Conservation (phyloP, 2,113 vertebrate genomes). For the Orientallactaga bullata region DNA sequence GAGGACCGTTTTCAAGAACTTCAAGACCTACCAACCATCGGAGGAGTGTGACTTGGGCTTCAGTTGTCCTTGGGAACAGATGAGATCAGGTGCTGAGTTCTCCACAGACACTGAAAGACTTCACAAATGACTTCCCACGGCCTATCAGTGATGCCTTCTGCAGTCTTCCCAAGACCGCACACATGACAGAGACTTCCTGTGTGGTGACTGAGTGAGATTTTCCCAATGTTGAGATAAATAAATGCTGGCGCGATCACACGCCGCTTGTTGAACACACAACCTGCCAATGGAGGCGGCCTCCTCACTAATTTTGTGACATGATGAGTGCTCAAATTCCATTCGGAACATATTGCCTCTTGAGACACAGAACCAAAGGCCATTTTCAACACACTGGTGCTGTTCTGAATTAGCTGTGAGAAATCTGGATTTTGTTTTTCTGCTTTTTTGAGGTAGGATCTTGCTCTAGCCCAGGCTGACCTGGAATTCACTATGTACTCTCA, state of each 20-base stretch:
- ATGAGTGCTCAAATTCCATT: not conserved
- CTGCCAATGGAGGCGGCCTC: constrained; percentile 56
- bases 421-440: no score
- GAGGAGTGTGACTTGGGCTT: not conserved
- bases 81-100: fast-evolving
- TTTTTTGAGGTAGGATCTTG: no score
- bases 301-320: constrained; percentile 42
- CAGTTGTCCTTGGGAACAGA: not conserved
- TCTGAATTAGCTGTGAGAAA: not conserved
- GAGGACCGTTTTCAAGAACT: not conserved
- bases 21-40: not conserved
- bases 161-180: not conserved
- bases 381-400: not conserved
- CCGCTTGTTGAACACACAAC: constrained; percentile 44
- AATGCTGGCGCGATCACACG: constrained; percentile 54
- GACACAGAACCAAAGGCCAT: not conserved
- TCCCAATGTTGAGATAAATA: constrained; percentile 11
- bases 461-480: no score
- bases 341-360: constrained; percentile 62
- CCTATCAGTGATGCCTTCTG: not conserved
- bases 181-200: not conserved
- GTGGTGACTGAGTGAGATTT: not conserved
- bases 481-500: no score
- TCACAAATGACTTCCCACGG: fast-evolving
- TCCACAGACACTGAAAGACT: fast-evolving